Conservation (phyloP, 2,113 vertebrate species). For the Sinocyclocheilus anophthalmus region DNA sequence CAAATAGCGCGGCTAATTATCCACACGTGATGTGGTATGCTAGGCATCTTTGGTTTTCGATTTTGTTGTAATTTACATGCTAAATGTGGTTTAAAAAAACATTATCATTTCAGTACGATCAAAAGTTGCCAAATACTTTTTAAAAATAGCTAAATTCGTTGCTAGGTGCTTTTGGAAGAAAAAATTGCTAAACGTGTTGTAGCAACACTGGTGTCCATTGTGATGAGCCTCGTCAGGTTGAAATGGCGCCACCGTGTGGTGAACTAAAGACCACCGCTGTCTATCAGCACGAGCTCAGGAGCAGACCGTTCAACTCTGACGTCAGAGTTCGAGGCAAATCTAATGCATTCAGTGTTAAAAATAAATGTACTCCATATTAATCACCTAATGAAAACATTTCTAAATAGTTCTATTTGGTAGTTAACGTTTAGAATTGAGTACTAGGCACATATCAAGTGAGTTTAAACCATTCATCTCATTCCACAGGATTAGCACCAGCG, state of each 20-base stretch:
- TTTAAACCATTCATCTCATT: background rate
- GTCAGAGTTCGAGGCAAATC: background rate
- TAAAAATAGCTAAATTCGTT: too few relatives aligned
- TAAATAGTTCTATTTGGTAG: background rate
- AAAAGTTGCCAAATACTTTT: too few relatives aligned
- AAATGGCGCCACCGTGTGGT: constrained; percentile 46
- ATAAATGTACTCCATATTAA: constrained; percentile 4
- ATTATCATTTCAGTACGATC: too few relatives aligned
- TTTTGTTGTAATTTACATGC: too few relatives aligned
- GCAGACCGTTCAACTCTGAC: background rate
- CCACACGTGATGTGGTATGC: too few relatives aligned
- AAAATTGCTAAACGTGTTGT: too few relatives aligned
- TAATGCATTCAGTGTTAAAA: constrained; percentile 51
- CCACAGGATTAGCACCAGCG: background rate
- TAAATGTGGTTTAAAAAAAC: too few relatives aligned
- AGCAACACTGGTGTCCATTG: too few relatives aligned
- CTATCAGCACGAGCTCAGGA: background rate
- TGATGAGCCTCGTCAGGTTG: background rate
- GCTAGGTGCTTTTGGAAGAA: too few relatives aligned
- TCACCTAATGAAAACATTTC: background rate
- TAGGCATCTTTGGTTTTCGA: too few relatives aligned
- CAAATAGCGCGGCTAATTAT: too few relatives aligned
- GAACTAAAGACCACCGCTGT: background rate
- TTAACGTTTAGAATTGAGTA: background rate
- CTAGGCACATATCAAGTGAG: background rate